phyloP scores from a whole-genome alignment of 2,113 vertebrate genomes.

The Podarcis raffonei region DNA sequence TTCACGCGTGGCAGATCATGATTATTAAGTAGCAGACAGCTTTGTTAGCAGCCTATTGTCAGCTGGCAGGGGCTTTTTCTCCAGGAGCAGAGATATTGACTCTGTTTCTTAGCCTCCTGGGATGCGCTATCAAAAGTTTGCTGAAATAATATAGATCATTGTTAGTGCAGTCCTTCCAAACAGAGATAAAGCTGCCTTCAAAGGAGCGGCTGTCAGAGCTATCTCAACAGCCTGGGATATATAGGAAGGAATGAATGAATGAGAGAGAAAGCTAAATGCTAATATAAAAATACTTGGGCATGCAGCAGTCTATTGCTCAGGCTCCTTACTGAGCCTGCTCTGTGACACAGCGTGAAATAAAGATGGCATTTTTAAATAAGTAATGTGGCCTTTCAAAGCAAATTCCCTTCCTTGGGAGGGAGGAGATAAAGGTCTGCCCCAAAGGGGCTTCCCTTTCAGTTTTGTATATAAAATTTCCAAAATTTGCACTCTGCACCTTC shows the following conservation, averaged over 20 bases:
- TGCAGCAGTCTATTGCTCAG: neutral
- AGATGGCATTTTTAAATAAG: neutral
- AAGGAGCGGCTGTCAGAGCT: neutral
- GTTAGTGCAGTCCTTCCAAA: neutral
- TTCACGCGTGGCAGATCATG: neutral
- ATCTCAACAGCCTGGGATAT: neutral
- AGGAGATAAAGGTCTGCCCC: neutral
- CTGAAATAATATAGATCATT: neutral
- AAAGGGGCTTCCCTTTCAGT: neutral
- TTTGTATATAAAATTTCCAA: neutral
- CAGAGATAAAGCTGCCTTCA: constrained; percentile 9
- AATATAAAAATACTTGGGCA: neutral
- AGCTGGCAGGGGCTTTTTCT: constrained; percentile 8
- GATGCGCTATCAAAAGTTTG: neutral
- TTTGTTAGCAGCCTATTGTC: constrained; percentile 10
- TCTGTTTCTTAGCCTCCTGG: neutral
- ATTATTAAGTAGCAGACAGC: neutral
- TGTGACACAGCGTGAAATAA: neutral
- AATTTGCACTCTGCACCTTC: too few relatives aligned
- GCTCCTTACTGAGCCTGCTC: neutral
- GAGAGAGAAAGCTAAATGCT: neutral
- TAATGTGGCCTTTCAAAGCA: neutral
- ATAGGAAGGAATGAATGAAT: neutral
- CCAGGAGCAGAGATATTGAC: neutral
- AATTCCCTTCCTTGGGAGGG: neutral